phyloP scores from a whole-genome alignment of 2,888 invertebrate species.

The Zaprionus obscuricornis region DNA sequence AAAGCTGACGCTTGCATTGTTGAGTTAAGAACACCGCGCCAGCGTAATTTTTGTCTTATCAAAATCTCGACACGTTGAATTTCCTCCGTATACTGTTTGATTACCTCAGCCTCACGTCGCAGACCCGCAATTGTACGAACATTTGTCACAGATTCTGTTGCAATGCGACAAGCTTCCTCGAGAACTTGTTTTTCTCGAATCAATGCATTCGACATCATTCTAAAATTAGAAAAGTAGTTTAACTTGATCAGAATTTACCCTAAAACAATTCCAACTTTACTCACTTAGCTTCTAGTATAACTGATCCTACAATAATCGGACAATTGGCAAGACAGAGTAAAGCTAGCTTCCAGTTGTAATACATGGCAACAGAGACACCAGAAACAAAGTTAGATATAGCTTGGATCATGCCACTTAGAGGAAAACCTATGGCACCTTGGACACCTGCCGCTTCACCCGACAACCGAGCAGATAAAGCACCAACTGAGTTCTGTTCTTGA shows the following conservation, averaged over 20 bases:
- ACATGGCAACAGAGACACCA: conserved; percentile 86
- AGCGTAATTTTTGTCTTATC: conserved; percentile 85
- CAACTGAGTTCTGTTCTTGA: conserved; percentile 87
- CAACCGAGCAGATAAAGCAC: conserved; percentile 88
- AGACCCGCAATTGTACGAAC: conserved; percentile 89
- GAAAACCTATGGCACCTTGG: conserved; percentile 89
- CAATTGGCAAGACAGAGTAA: conserved; percentile 87
- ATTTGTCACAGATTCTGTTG: conserved; percentile 89
- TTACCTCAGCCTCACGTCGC: conserved; percentile 86
- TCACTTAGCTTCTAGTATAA: conserved; percentile 87
- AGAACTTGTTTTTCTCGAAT: conserved; percentile 86
- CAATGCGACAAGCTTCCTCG: conserved; percentile 88
- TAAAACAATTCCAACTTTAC: not conserved
- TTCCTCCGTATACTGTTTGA: conserved; percentile 86
- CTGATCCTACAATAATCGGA: conserved; percentile 88
- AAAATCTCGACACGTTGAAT: conserved; percentile 84
- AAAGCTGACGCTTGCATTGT: conserved; percentile 89
- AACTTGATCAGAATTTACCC: not conserved
- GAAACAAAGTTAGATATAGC: conserved; percentile 87
- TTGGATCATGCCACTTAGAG: conserved; percentile 88
- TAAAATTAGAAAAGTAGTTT: conserved; percentile 4
- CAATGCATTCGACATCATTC: conserved; percentile 86
- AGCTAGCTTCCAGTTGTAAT: conserved; percentile 89
- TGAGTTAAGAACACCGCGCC: conserved; percentile 88
- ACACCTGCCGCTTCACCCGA: conserved; percentile 90